Conservation (phyloP, 2,888 invertebrate genomes). For the Eledone cirrhosa region DNA sequence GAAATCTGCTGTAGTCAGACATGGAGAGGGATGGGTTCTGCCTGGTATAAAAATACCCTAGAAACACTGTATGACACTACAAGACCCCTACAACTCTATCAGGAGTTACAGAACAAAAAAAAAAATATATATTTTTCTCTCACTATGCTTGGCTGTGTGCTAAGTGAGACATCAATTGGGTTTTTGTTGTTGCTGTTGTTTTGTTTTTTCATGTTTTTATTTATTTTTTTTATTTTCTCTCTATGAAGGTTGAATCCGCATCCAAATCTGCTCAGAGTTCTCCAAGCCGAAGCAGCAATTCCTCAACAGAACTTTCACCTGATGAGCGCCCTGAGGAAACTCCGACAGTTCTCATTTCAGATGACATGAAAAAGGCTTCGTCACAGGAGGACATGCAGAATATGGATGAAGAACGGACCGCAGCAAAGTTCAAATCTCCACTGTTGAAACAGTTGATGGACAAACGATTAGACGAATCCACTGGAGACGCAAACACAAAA, state of each 20-base stretch:
- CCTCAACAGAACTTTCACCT: conserved; percentile 37
- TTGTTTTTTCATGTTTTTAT: neutral
- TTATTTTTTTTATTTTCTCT: neutral
- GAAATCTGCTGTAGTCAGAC: no score
- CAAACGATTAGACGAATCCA: conserved; percentile 42
- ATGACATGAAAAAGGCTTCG: neutral
- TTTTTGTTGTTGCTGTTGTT: no score
- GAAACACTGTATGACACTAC: no score
- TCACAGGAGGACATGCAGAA: conserved; percentile 22
- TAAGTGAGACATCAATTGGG: no score
- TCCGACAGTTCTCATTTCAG: conserved; percentile 30
- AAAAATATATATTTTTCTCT: no score
- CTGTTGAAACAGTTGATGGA: conserved; percentile 58
- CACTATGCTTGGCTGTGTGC: no score
- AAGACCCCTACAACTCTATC: no score
- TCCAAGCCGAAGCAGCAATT: conserved; percentile 46
- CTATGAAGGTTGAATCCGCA: conserved; percentile 42
- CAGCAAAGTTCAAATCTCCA: conserved; percentile 59
- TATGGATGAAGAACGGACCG: conserved; percentile 28
- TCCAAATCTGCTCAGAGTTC: conserved; percentile 46
- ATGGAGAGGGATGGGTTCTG: no score
- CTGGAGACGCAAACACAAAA: conserved; percentile 49
- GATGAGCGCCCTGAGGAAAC: conserved; percentile 38
- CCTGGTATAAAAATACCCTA: no score
- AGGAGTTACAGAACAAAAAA: no score